Base-by-base conservation (phyloP, 2,888 invertebrate genomes). In the Parapristionchus giblindavisi region DNA sequence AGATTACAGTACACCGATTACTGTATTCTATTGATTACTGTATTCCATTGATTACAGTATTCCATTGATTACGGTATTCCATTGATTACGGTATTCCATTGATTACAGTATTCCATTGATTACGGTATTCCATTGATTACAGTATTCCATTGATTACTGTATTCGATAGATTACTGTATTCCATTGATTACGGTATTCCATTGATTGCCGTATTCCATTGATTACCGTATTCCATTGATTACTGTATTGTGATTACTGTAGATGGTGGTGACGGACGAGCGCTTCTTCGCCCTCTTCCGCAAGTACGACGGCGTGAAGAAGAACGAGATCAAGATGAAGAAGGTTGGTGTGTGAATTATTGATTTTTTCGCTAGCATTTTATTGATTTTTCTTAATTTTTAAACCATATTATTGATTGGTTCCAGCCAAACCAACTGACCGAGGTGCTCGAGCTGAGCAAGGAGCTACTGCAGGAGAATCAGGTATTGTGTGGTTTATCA, bases 371-470 rank as follows among this genome's bases (percentile, higher is more conserved):
- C 17, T 14, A 43, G 17, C 48, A 8, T 24, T 52, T 2, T 5
- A n/a, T n/a, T n/a, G n/a, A n/a, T n/a, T n/a, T n/a, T n/a, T n/a
- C n/a, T n/a, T n/a, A n/a, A n/a, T n/a, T n/a, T n/a, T n/a, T n/a
- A n/a, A n/a, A n/a, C n/a, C n/a, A n/a, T n/a, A n/a, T n/a, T n/a
- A n/a, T n/a, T n/a, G n/a, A n/a, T n/a, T 32, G 8, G 60, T 29
- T 54, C 51, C 66, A 78, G 78, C 99, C 99, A 0, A 96, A 95
- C 87, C 96, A 99, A 88, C 90, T 98, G 80, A 96, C 96, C 88
- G 98, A 99, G 91, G 96, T 99, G 81, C 90, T 99, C 83, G 99
- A 99, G 89, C 96, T 98, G 78, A 94, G 97, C 1, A 92, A 99
- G 68, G 94, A 93, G 77, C 90, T 99, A 75, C 80, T 86, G 32